A percentile compares a stretch with the other conserved stretches of the same genome.
Conservation (phyloP, 2,888 invertebrate species). For the Tachystola acroxantha region DNA sequence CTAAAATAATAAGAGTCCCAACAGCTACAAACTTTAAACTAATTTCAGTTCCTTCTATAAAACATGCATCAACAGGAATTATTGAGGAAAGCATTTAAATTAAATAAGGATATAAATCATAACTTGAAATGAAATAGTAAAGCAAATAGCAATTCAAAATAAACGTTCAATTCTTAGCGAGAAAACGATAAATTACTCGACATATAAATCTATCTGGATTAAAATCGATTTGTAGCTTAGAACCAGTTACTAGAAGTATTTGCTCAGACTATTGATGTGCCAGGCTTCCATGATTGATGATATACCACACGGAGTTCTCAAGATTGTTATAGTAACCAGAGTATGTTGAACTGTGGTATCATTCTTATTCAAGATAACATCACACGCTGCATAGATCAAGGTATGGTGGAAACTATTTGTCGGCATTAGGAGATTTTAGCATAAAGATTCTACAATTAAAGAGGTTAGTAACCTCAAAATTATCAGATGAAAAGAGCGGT, state of each 20-base stretch:
- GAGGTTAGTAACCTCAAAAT: too few species aligned
- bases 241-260: slow-evolving; percentile 52
- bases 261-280: slow-evolving; percentile 57
- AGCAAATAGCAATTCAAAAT: slow-evolving; percentile 11
- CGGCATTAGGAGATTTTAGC: too few species aligned
- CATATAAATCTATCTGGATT: slow-evolving; percentile 49
- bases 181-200: slow-evolving; percentile 40
- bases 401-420: slow-evolving; percentile 2
- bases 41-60: too few species aligned
- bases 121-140: too few species aligned
- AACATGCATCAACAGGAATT: too few species aligned
- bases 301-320: slow-evolving; percentile 26
- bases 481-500: too few species aligned
- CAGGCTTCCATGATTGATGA: slow-evolving; percentile 50
- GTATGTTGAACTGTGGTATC: slow-evolving; percentile 13
- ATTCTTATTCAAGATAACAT: background rate
- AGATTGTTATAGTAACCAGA: slow-evolving; percentile 18
- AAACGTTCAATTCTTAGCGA: slow-evolving; percentile 12
- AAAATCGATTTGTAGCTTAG: slow-evolving; percentile 46
- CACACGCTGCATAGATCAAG: background rate
- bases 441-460: too few species aligned
- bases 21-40: too few species aligned
- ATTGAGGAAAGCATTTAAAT: too few species aligned
- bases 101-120: too few species aligned
- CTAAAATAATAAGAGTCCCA: too few species aligned